Base-by-base conservation (phyloP, 2,797 vertebrate species). In the Sebastes nivosus region DNA sequence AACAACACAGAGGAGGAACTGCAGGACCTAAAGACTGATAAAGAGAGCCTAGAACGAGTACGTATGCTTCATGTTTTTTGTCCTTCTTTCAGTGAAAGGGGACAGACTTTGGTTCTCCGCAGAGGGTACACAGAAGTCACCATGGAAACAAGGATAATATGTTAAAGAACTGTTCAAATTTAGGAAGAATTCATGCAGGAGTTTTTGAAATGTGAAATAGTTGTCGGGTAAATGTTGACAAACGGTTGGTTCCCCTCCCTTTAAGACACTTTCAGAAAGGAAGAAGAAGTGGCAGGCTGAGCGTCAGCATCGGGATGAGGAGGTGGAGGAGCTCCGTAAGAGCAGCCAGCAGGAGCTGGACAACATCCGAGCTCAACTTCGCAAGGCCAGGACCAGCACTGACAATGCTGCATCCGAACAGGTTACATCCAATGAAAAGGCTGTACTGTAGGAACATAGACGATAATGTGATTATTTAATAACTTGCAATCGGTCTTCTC, bases 251-350 rank as follows among this genome's bases (percentile, higher is more conserved):
- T 55, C 12, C 29, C 7, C 2, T 67, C 13, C 16, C 24, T 8
- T 77, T 20, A 74, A 99, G 98, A 96, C 91, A n/a, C 94, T 98
- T 38, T 93, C 88, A 8, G 97, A 99, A 80, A 97, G 97, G 87
- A 99, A 98, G 92, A 97, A 90, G 90, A 99, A 98, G 89, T 97
- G 97, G 54, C 96, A 96, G 60, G 91, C 88, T 0, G 98, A 98
- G 91, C 95, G 97, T 27, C 96, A 96, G 89, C 96, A 94, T 24
- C 95, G 96, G 0, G 97, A 98, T 38, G 96, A 98, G 22, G 98
- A 99, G 91, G 91, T 97, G 85, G 97, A 98, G 61, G 97, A 98
- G 86, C 87, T 97, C 1, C 96, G 97, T 27, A 96, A 88, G 77
- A 95, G 86, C 0, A 88, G 94, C 67, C 97, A 98, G 90, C 95